Base-by-base conservation (phyloP, 2,797 vertebrate species). In the Lacerta bilineata region DNA sequence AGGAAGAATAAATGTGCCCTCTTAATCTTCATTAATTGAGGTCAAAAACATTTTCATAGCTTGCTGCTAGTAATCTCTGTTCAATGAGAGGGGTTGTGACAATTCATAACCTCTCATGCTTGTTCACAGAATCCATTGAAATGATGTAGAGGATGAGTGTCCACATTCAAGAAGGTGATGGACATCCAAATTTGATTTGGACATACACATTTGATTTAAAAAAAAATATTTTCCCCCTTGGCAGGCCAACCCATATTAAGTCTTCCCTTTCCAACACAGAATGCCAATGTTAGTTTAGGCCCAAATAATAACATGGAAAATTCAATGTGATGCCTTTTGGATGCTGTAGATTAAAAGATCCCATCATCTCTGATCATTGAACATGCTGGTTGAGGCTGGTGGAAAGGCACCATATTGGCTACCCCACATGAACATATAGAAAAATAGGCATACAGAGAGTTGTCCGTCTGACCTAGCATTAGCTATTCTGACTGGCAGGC, bases 101-200 rank as follows among this genome's bases (percentile, higher is more conserved):
- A 1, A 71, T 0, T 0, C 2, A 0, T n/a, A 84, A 1, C 17
- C 23, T 84, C 41, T 61, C 25, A 5, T 61, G 25, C 33, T 55
- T 20, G 50, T 59, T 81, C 46, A 6, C 25, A 72, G 27, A 87
- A 59, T 20, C 36, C 20, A 80, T 84, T 71, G 68, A 79, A 29
- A 39, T 41, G 74, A 41, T 43, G 5, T 8, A n/a, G 66, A n/a
- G 36, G 68, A 59, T 61, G n/a, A 10, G n/a, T 29, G 3, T 55
- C 33, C 20, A 23, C 27, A n/a, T 25, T 81, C 78, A 55, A 43
- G 36, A 15, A 20, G 3, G 25, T 5, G 55, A 64, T 15, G 46
- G 25, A 10, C 39, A 33, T 74, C 41, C 50, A 74, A n/a, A 55
- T 55, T 55, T 55, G 50, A 55, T 71, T 23, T 61, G 4, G 50